These are phyloP conservation scores for Ligdia adustata DNA, from an alignment of 2,888 invertebrate species.

Conservation along the genomic window DNA sequence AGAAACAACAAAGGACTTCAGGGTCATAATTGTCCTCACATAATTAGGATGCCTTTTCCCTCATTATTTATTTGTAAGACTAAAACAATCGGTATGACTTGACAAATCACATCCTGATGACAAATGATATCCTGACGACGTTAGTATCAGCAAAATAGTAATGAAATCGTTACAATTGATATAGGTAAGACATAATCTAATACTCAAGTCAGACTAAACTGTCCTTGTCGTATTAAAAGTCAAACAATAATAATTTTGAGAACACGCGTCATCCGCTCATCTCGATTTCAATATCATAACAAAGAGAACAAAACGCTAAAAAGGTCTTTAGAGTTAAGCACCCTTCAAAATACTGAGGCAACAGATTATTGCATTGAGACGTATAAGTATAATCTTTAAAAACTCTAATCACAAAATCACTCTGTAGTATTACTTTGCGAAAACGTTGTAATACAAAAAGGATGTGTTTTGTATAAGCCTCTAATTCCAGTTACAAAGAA, in stretches of 20 bases:
- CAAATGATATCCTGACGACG: no score
- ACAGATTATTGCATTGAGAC: constrained; percentile 64
- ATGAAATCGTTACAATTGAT: constrained; percentile 55
- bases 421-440: constrained; percentile 39
- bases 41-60: no score
- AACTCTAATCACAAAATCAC: constrained; percentile 63
- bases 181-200: constrained; percentile 64
- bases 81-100: no score
- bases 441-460: constrained; percentile 55
- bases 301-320: constrained; percentile 64
- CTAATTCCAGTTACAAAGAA: constrained; percentile 76
- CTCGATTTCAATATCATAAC: constrained; percentile 63
- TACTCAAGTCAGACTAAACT: constrained; percentile 61
- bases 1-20: no score
- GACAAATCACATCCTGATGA: no score
- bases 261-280: constrained; percentile 71
- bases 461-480: constrained; percentile 63
- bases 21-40: no score
- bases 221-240: constrained; percentile 44
- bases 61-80: no score
- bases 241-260: constrained; percentile 57
- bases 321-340: constrained; percentile 60
- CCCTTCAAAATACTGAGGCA: constrained; percentile 55
- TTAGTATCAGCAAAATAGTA: no score
- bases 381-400: constrained; percentile 65